Evolutionary conservation across 2,113 vertebrate genomes (phyloP), one percentile per base, ranked within the genome.

Genomic region (Pseudopipra pipra): DNA sequence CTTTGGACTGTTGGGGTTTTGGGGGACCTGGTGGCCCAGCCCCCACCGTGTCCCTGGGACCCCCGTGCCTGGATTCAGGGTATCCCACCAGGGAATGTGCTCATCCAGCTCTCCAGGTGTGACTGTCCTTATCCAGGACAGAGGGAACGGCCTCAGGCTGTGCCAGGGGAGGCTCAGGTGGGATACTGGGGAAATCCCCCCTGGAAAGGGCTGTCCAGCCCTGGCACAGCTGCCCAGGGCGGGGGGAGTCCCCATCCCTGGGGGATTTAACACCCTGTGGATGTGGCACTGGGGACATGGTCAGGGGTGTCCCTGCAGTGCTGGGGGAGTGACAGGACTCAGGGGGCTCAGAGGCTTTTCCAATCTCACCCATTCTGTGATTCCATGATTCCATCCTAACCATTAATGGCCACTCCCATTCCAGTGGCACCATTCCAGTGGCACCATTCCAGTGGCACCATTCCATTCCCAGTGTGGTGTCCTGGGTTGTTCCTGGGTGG

Each of bases 31-130:
- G 30, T 33, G 28, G 24, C 3, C 23, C 52, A 51, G 22, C 14
- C 3, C 39, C 35, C 16, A 3, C 3, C 8, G 11, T 12, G 19
- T 5, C 41, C 7, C 11, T 4, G 59, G 30, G 20, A n/a, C 37
- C 4, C 11, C 49, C 0, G 1, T 3, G 5, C 15, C 55, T 0
- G 2, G 9, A 35, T 3, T 18, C 0, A 0, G 19, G 47, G 35
- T 10, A 41, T 43, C 35, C 28, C 49, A 54, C 30, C 35, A 35
- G 30, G 75, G 85, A 76, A 52, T 5, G 37, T 0, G 2, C 9
- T 9, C 35, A 27, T 15, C 24, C 15, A 14, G 67, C 46, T 62
- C 37, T 22, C 73, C 16, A 67, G n/a, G 41, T 47, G 49, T 51
- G 67, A 49, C 21, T 80, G 43, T 1, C 31, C 6, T 1, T 2